Conservation (phyloP, 2,113 vertebrate genomes). For the Delphinapterus leucas region DNA sequence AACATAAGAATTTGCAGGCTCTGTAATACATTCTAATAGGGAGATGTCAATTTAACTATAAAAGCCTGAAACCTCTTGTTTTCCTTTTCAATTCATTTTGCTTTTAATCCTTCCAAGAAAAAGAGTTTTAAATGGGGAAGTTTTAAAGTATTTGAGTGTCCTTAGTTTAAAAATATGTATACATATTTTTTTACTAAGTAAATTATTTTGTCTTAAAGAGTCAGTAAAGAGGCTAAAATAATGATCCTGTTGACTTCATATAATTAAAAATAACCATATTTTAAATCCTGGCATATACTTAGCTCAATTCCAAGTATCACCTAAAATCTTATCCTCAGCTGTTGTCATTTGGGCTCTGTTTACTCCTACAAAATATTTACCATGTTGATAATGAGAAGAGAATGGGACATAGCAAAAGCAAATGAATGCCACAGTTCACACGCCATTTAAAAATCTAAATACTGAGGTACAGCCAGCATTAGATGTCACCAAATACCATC, state of each 20-base stretch:
- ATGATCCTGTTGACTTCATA: neutral
- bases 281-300: neutral
- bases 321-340: neutral
- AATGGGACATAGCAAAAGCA: neutral
- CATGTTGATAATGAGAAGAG: neutral
- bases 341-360: neutral
- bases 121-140: neutral
- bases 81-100: neutral
- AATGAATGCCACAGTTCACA: neutral
- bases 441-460: neutral
- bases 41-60: neutral
- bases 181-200: neutral
- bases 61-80: neutral
- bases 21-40: neutral
- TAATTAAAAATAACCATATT: neutral
- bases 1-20: neutral
- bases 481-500: neutral
- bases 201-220: neutral
- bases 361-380: neutral
- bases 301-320: neutral
- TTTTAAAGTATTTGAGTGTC: neutral
- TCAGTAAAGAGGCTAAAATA: neutral
- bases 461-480: neutral
- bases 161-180: neutral
- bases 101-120: conserved; percentile 21